phyloP scores from a whole-genome alignment of 2,888 invertebrate species.

The Diarsia rubi region DNA sequence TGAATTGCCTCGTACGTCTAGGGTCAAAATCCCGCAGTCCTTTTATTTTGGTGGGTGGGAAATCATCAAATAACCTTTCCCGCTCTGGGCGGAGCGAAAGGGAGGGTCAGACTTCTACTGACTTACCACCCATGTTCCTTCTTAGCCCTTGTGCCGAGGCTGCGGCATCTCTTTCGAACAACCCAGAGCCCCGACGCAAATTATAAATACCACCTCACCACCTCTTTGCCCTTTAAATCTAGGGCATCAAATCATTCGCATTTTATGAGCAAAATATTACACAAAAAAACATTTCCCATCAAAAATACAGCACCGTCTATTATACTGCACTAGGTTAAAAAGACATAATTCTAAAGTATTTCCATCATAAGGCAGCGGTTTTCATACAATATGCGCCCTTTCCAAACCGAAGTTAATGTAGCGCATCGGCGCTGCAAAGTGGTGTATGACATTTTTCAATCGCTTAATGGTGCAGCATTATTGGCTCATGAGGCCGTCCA shows the following conservation, averaged over 20 bases:
- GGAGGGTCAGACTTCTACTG: too few relatives aligned
- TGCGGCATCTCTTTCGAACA: too few relatives aligned
- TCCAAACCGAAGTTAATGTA: conserved; percentile 74
- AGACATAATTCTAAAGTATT: conserved; percentile 55
- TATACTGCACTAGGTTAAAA: conserved; percentile 43
- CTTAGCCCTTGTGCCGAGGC: too few relatives aligned
- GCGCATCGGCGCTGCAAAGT: conserved; percentile 80
- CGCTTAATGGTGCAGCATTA: conserved; percentile 80
- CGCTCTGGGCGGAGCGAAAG: too few relatives aligned
- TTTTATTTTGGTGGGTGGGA: too few relatives aligned
- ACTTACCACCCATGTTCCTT: too few relatives aligned
- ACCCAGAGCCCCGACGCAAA: too few relatives aligned
- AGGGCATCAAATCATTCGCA: not conserved
- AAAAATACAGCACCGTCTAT: conserved; percentile 38
- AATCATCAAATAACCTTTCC: too few relatives aligned
- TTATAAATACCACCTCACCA: not conserved
- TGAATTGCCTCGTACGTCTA: not conserved
- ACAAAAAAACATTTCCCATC: conserved; percentile 20
- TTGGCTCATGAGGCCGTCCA: conserved; percentile 79
- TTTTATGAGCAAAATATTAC: conserved; percentile 3
- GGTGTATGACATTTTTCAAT: conserved; percentile 83
- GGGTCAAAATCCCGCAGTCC: too few relatives aligned
- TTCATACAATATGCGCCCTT: conserved; percentile 71
- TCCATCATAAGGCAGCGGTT: conserved; percentile 70
- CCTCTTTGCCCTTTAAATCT: conserved; percentile 16